Conservation (phyloP, 2,888 invertebrate genomes). For the Marronus borbonicus region DNA sequence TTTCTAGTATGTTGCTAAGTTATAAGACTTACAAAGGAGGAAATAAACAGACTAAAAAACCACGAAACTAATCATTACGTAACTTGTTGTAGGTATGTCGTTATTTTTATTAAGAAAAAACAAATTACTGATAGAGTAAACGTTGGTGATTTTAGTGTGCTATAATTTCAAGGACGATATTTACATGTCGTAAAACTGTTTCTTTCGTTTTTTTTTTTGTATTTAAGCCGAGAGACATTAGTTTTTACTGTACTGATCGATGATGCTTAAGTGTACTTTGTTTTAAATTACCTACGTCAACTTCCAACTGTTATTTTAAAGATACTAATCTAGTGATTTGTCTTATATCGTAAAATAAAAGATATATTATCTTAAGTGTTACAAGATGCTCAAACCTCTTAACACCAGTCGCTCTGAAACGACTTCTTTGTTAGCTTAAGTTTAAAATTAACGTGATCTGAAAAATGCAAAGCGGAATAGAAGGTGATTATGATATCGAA, state of each 20-base stretch:
- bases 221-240: not conserved
- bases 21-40: slow-evolving; percentile 20
- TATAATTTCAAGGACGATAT: not conserved
- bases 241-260: no score
- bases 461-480: slow-evolving; percentile 33
- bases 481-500: slow-evolving; percentile 47
- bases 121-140: not conserved
- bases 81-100: not conserved
- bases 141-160: slow-evolving; percentile 20
- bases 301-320: no score
- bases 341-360: no score
- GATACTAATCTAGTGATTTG: no score
- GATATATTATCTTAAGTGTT: not conserved
- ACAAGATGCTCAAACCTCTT: slow-evolving; percentile 11
- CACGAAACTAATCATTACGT: slow-evolving; percentile 9
- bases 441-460: slow-evolving; percentile 52
- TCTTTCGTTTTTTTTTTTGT: not conserved
- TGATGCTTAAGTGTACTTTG: not conserved
- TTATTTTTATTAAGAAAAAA: slow-evolving; percentile 16
- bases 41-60: slow-evolving; percentile 8
- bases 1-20: slow-evolving; percentile 48
- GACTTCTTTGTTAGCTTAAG: slow-evolving; percentile 20
- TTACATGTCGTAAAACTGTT: no score
- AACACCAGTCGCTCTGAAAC: slow-evolving; percentile 38
- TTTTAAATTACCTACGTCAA: not conserved